These are phyloP conservation scores for Halictus ligatus DNA, from an alignment of 2,888 invertebrate genomes.

Conservation along the genomic window DNA sequence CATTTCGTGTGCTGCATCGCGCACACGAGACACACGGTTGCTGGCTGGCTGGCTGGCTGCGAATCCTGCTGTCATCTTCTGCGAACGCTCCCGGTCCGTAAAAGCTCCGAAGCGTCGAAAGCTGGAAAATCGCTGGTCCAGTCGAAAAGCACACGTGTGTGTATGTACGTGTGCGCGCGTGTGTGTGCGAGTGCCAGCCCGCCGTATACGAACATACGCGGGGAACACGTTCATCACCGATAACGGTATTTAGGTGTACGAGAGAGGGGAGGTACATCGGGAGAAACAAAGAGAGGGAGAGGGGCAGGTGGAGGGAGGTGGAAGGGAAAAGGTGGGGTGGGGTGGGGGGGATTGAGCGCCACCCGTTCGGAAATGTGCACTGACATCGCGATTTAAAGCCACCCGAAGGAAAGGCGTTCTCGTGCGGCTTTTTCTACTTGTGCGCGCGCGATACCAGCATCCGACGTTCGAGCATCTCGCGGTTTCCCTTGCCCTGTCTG, in stretches of 20 bases:
- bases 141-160: background rate
- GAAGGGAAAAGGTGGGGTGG: conserved; percentile 19
- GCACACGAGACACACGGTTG: conserved; percentile 73
- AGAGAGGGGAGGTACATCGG: conserved; percentile 23
- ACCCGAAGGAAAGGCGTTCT: conserved; percentile 65
- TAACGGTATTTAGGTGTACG: conserved; percentile 60
- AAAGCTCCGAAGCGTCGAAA: conserved; percentile 23
- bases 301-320: conserved; percentile 31
- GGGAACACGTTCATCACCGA: conserved; percentile 46
- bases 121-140: background rate
- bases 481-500: conserved; percentile 26
- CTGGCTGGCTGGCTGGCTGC: conserved; percentile 41
- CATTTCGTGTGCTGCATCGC: conserved; percentile 72
- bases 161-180: no score
- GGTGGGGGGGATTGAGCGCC: conserved; percentile 47
- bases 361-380: conserved; percentile 70
- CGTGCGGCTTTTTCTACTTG: conserved; percentile 64
- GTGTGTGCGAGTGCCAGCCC: no score
- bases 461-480: conserved; percentile 55
- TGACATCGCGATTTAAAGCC: conserved; percentile 69
- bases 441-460: conserved; percentile 68
- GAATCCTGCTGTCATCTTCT: conserved; percentile 72
- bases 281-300: background rate
- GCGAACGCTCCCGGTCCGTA: conserved; percentile 65
- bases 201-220: background rate